Conservation (phyloP, 2,888 invertebrate genomes). For the Lithophane semibrunnea region DNA sequence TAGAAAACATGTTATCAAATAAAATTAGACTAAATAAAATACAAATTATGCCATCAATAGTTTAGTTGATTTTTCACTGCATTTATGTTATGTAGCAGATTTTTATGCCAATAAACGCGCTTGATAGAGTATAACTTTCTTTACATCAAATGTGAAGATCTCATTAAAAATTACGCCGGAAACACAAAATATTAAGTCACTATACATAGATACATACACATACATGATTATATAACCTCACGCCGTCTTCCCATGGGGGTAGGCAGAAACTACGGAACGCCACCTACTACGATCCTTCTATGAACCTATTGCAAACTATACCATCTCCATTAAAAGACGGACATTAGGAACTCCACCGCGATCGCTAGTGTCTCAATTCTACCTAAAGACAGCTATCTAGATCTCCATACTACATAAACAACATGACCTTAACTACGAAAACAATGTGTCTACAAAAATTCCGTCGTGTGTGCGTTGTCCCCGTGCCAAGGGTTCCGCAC, state of each 20-base stretch:
- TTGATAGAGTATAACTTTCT: not conserved
- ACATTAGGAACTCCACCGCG: not conserved
- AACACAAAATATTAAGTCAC: not conserved
- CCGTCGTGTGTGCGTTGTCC: slow-evolving; percentile 37
- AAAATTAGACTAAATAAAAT: too few relatives aligned
- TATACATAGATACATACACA: not conserved
- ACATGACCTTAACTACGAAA: slow-evolving; percentile 33
- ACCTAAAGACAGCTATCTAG: slow-evolving; percentile 15
- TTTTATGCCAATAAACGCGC: not conserved
- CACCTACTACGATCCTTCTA: not conserved
- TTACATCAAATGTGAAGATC: not conserved
- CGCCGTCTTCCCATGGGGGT: not conserved
- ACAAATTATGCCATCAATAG: too few relatives aligned
- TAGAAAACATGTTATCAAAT: too few relatives aligned
- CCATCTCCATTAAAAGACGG: not conserved
- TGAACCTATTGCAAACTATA: not conserved
- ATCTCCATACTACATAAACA: slow-evolving; percentile 26
- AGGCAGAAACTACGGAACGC: not conserved
- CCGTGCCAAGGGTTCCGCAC: slow-evolving; percentile 53
- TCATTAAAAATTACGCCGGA: not conserved
- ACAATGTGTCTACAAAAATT: slow-evolving; percentile 45
- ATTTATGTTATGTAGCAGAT: not conserved
- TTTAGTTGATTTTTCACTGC: not conserved
- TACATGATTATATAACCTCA: not conserved
- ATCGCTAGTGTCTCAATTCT: not conserved